Conservation (phyloP, 2,888 invertebrate genomes). For the Heteromurus nitidus region DNA sequence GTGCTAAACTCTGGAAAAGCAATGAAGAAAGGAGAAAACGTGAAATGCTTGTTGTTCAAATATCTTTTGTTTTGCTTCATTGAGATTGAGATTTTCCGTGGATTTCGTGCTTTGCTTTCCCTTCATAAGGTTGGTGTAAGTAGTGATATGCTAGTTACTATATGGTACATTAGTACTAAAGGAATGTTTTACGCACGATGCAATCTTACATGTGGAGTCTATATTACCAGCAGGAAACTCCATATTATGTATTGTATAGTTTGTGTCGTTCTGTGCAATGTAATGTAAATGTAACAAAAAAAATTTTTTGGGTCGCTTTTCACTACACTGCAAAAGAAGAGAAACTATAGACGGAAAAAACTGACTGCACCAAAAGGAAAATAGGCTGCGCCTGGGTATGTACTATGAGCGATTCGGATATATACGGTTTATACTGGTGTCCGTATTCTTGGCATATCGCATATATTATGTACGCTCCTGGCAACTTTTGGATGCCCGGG, state of each 20-base stretch:
- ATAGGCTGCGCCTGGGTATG: conserved; percentile 22
- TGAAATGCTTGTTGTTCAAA: too few species aligned
- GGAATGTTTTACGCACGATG: too few species aligned
- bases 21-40: too few species aligned
- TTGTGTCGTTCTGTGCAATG: too few species aligned
- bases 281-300: too few species aligned
- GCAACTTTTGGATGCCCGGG: conserved; percentile 47
- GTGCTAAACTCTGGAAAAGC: too few species aligned
- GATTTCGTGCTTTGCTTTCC: too few species aligned
- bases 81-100: too few species aligned
- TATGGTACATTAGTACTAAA: too few species aligned
- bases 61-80: too few species aligned
- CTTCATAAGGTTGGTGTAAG: too few species aligned
- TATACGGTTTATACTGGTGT: not conserved
- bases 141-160: too few species aligned
- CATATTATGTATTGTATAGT: not conserved
- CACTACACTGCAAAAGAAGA: not conserved
- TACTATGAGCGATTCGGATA: not conserved
- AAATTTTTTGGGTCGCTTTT: not conserved
- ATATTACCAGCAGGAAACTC: not conserved
- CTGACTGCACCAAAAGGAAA: conserved; percentile 1
- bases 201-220: not conserved
- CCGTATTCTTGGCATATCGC: not conserved
- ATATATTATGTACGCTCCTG: conserved; percentile 22
- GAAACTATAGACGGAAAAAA: conserved; percentile 4